Conservation (phyloP, 2,888 invertebrate species). For the Lamproptera curius region DNA sequence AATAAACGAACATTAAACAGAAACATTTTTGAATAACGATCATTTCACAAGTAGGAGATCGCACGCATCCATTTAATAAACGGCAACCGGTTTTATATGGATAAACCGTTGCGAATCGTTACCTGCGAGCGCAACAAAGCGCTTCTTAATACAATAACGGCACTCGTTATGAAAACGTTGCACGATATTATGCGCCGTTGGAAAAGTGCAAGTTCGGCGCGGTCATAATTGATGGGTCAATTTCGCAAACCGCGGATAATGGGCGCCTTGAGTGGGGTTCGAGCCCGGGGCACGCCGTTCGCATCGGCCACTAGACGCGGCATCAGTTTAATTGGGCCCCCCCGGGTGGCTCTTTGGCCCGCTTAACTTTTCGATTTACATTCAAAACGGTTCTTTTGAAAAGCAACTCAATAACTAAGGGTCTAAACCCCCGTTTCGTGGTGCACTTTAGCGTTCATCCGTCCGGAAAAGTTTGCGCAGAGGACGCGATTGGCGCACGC, state of each 20-base stretch:
- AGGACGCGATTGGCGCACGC: conserved; percentile 44
- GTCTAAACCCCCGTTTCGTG: conserved; percentile 61
- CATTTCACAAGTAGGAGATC: too few relatives aligned
- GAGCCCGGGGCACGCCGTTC: conserved; percentile 23
- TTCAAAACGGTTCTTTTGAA: conserved; percentile 76
- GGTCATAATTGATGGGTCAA: conserved; percentile 20
- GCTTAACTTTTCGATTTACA: conserved; percentile 78
- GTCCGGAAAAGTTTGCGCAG: conserved; percentile 51
- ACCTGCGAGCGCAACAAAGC: too few relatives aligned
- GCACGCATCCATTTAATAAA: too few relatives aligned
- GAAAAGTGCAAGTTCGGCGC: conserved; percentile 4
- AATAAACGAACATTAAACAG: too few relatives aligned
- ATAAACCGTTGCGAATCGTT: too few relatives aligned
- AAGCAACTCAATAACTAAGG: conserved; percentile 70
- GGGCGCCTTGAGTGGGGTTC: conserved; percentile 16
- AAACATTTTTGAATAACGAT: too few relatives aligned
- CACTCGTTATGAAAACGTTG: neutral
- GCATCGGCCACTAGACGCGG: conserved; percentile 41
- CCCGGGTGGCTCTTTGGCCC: conserved; percentile 66
- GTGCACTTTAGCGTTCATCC: conserved; percentile 61
- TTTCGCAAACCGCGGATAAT: conserved; percentile 20
- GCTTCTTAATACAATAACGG: too few relatives aligned
- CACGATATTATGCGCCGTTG: neutral
- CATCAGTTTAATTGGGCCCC: conserved; percentile 74
- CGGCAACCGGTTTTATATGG: too few relatives aligned